phyloP scores from a whole-genome alignment of 2,888 invertebrate genomes.

The Eristalis intricaria region DNA sequence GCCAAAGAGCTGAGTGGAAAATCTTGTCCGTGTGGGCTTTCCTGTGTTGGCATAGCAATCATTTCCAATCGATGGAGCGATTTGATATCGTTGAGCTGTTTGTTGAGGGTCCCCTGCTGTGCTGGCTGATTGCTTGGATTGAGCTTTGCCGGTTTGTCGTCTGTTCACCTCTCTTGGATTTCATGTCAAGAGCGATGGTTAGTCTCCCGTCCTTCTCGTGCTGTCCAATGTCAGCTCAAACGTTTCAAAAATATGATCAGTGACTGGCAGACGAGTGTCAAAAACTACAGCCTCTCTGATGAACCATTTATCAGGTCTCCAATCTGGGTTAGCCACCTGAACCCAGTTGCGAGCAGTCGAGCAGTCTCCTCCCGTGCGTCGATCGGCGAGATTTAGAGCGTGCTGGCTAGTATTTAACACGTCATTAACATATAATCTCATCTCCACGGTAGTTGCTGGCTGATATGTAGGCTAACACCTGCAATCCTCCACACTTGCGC shows the following conservation, averaged over 20 bases:
- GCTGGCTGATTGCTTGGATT: background rate
- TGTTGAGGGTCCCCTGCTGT: background rate
- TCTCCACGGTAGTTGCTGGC: constrained; percentile 11
- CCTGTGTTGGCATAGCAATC: background rate
- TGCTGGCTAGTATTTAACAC: constrained; percentile 59
- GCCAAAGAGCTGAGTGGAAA: background rate
- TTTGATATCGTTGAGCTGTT: background rate
- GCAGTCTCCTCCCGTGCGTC: background rate
- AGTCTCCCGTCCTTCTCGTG: too few species aligned
- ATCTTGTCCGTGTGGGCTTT: background rate
- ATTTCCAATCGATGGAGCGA: background rate
- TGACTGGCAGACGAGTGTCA: background rate
- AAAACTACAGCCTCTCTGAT: background rate
- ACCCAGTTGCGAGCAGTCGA: background rate
- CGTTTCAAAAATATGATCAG: too few species aligned
- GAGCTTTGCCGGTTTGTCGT: background rate
- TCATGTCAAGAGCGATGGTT: too few species aligned
- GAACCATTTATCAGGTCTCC: background rate
- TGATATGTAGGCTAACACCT: constrained; percentile 66
- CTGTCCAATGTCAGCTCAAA: too few species aligned
- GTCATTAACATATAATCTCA: constrained; percentile 56
- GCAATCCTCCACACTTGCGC: constrained; percentile 24
- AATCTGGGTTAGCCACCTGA: background rate
- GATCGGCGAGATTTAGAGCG: constrained; percentile 27
- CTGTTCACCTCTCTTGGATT: background rate